A percentile compares a stretch with the other conserved stretches of the same genome.
Evolutionary conservation across 2,797 vertebrate species (phyloP).

Genomic region (Manis javanica): DNA sequence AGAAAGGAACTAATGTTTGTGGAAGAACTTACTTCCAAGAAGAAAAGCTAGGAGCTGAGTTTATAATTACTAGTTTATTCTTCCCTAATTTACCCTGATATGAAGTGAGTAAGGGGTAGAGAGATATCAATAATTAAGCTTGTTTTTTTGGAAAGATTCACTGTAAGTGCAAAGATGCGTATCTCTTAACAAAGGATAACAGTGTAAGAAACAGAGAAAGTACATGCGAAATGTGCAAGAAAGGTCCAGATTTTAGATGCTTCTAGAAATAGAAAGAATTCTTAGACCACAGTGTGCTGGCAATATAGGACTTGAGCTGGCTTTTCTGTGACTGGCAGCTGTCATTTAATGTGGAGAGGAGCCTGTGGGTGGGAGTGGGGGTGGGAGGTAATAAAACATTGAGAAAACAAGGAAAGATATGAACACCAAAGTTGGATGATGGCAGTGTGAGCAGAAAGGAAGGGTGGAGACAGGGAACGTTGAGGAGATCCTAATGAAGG

Average conservation of each 20-base stretch:
- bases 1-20: neutral
- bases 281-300: neutral
- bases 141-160: neutral
- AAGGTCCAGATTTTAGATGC: neutral
- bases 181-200: neutral
- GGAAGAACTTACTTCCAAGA: slow-evolving; percentile 15
- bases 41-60: neutral
- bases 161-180: neutral
- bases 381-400: neutral
- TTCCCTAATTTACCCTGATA: neutral
- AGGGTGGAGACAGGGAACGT: neutral
- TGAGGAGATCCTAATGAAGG: neutral
- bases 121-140: neutral
- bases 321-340: neutral
- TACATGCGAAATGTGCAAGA: neutral
- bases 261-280: neutral
- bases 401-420: neutral
- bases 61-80: neutral
- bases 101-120: neutral
- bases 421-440: neutral
- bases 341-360: neutral
- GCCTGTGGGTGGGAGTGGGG: neutral
- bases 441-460: neutral
- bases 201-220: neutral
- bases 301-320: neutral